Conservation (phyloP, 2,888 invertebrate genomes). For the Hydraecia micacea region DNA sequence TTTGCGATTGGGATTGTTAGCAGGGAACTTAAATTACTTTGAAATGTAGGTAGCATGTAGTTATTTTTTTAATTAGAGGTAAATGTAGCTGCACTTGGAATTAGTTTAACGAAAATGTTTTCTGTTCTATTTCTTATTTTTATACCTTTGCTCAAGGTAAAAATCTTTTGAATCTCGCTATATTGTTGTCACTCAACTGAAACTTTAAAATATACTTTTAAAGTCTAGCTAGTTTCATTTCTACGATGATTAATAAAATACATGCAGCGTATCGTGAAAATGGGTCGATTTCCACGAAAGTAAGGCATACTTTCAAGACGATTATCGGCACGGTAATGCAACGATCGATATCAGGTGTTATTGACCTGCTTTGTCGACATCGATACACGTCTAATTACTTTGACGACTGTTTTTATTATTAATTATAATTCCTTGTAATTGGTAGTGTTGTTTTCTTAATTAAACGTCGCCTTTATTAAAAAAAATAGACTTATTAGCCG, state of each 20-base stretch:
- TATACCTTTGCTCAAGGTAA: neutral
- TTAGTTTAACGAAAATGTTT: neutral
- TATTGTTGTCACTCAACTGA: neutral
- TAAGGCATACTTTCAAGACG: constrained; percentile 17
- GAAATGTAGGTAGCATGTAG: neutral
- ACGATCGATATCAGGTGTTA: constrained; percentile 27
- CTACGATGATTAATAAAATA: neutral
- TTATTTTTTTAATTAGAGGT: neutral
- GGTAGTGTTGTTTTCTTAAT: constrained; percentile 3
- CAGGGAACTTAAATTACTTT: neutral
- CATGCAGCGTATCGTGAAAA: neutral
- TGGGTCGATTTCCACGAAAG: neutral
- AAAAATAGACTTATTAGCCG: neutral
- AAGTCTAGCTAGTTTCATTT: neutral
- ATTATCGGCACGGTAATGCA: neutral
- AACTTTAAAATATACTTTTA: neutral
- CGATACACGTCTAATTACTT: constrained; percentile 14
- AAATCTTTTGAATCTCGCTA: neutral
- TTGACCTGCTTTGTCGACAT: constrained; percentile 49
- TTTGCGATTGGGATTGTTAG: neutral
- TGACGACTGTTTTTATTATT: constrained; percentile 10
- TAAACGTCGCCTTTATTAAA: neutral
- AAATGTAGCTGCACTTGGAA: neutral
- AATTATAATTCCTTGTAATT: constrained; percentile 28
- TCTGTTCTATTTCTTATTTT: neutral